Evolutionary conservation across 2,113 vertebrate species (phyloP).

Genomic region (Empidonax traillii): DNA sequence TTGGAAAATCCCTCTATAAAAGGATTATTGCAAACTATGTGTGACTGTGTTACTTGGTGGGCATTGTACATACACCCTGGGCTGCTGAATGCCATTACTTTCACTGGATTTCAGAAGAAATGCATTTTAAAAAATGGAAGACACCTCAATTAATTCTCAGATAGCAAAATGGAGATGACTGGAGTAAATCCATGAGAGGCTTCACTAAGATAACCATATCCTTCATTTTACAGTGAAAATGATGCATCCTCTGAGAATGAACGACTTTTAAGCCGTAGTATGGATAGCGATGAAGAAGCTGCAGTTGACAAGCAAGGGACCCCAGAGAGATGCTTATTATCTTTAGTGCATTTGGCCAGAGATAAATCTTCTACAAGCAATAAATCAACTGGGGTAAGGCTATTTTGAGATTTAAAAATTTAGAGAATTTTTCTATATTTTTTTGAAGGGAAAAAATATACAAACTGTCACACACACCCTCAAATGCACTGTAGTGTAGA

Average conservation of each 20-base stretch:
- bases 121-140: neutral
- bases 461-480: neutral
- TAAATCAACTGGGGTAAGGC: conserved; percentile 89
- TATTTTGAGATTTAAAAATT: neutral
- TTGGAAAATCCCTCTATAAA: neutral
- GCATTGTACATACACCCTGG: neutral
- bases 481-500: neutral
- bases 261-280: conserved; percentile 92
- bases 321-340: conserved; percentile 90
- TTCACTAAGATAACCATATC: neutral
- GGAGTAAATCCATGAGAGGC: neutral
- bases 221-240: conserved; percentile 84
- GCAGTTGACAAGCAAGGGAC: conserved; percentile 88
- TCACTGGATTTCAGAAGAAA: neutral
- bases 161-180: neutral
- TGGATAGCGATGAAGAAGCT: conserved; percentile 96
- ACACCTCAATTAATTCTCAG: neutral
- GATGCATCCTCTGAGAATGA: conserved; percentile 98
- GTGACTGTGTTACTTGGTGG: neutral
- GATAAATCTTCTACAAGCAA: conserved; percentile 82
- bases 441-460: neutral
- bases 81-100: neutral
- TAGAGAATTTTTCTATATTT: neutral
- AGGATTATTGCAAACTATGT: neutral
- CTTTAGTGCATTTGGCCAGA: conserved; percentile 87